Evolutionary conservation across 2,113 vertebrate genomes (phyloP).

Genomic region (Zosterops lateralis): DNA sequence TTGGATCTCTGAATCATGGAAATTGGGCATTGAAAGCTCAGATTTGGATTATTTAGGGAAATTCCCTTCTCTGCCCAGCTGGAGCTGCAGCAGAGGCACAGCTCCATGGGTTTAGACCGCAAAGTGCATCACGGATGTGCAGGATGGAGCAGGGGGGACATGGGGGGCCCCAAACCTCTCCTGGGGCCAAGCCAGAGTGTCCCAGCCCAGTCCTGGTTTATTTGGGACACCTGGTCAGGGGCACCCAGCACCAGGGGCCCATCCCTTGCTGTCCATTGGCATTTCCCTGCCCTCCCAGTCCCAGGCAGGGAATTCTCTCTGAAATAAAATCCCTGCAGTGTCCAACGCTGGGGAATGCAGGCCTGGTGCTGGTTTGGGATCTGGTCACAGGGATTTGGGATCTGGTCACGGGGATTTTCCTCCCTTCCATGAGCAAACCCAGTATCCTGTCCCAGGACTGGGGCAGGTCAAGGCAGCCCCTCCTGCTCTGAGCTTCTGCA

Average conservation of each 20-base stretch:
- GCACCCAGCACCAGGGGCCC: neutral
- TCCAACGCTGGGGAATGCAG: neutral
- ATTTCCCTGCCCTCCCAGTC: neutral
- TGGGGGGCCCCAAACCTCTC: neutral
- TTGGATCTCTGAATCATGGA: neutral
- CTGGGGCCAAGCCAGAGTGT: too few relatives aligned
- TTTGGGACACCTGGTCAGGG: neutral
- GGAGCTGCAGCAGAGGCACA: neutral
- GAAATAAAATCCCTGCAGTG: neutral
- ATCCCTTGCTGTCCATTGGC: neutral
- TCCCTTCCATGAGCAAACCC: neutral
- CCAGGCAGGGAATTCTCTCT: neutral
- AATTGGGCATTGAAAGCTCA: fast-evolving
- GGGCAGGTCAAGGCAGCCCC: neutral
- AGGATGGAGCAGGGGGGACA: neutral
- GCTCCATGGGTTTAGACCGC: neutral
- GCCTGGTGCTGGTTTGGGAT: neutral
- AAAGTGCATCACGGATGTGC: neutral
- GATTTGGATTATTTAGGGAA: fast-evolving
- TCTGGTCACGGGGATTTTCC: neutral
- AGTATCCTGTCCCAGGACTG: fast-evolving
- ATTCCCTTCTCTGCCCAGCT: neutral
- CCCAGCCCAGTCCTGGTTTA: neutral
- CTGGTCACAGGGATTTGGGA: neutral
- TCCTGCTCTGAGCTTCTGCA: fast-evolving